A percentile compares a stretch with the other conserved stretches of the same genome.
Conservation (phyloP, 37 sponge, comb jelly and placozoan species). For the Ianthella basta region DNA sequence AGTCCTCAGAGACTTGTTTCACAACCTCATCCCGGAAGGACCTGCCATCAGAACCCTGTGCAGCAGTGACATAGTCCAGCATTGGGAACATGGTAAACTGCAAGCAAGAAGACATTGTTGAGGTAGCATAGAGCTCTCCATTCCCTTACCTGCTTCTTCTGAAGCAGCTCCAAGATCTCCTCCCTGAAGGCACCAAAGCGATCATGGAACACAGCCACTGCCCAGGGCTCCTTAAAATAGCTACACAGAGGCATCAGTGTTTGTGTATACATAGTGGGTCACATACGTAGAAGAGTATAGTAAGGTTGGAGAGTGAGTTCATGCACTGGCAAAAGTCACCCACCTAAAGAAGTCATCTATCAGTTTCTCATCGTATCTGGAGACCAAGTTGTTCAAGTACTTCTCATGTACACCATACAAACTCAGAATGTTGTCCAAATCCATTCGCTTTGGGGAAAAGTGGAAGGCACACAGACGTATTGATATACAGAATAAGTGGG, state of each 20-base stretch:
- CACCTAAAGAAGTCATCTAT: slow-evolving; percentile 77
- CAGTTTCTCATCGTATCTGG: slow-evolving; percentile 54
- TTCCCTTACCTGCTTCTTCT: not conserved
- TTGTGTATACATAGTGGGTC: not conserved
- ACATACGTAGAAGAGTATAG: not conserved
- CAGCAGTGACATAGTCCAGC: not conserved
- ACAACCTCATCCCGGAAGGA: slow-evolving; percentile 20
- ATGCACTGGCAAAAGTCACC: not conserved
- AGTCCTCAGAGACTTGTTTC: slow-evolving; percentile 10
- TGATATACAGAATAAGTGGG: too few relatives aligned
- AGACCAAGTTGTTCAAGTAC: slow-evolving; percentile 88
- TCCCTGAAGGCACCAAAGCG: slow-evolving; percentile 84
- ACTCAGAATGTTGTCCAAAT: slow-evolving; percentile 69
- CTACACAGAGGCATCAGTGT: slow-evolving; percentile 28
- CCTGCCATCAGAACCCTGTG: slow-evolving; percentile 6
- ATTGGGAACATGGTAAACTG: too few relatives aligned
- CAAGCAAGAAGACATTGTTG: too few relatives aligned
- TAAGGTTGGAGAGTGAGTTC: not conserved
- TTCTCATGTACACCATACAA: slow-evolving; percentile 93
- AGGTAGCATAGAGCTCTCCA: too few relatives aligned
- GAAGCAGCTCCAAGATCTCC: slow-evolving; percentile 80
- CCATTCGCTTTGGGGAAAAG: slow-evolving; percentile 51
- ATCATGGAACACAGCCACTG: slow-evolving; percentile 88
- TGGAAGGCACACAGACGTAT: too few relatives aligned
- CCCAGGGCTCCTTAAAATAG: slow-evolving; percentile 89